These are phyloP conservation scores for Chrosomus eos DNA, from an alignment of 2,797 vertebrate species.

Conservation along the genomic window DNA sequence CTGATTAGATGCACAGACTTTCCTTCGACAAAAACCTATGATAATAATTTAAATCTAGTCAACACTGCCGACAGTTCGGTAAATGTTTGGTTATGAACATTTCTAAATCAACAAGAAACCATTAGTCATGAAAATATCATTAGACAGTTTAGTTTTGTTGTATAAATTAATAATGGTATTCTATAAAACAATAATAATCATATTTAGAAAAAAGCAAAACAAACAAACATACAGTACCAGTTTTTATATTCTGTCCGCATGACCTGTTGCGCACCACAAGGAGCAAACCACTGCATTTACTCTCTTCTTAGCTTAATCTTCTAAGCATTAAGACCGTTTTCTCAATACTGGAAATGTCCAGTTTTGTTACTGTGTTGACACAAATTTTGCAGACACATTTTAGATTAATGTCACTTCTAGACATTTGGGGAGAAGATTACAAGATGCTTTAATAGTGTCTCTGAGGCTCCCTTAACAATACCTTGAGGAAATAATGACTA, in stretches of 20 bases:
- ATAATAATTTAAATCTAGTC: not conserved
- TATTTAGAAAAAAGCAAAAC: not conserved
- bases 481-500: conserved; percentile 17
- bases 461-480: not conserved
- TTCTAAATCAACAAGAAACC: not conserved
- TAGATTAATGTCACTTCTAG: conserved; percentile 27
- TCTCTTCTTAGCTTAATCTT: not conserved
- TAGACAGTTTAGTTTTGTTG: not conserved
- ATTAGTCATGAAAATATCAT: not conserved
- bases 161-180: not conserved
- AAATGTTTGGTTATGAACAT: not conserved
- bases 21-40: not conserved
- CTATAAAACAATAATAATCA: not conserved
- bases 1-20: not conserved
- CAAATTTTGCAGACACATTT: conserved; percentile 19
- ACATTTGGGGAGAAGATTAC: conserved; percentile 29
- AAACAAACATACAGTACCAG: not conserved
- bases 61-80: not conserved
- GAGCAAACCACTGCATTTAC: not conserved
- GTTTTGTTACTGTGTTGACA: conserved; percentile 1
- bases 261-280: not conserved
- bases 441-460: not conserved
- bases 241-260: not conserved
- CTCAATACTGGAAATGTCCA: not conserved
- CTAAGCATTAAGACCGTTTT: not conserved